Evolutionary conservation across 2,888 invertebrate species (phyloP).

Genomic region (Eudasyphora cyanicolor): DNA sequence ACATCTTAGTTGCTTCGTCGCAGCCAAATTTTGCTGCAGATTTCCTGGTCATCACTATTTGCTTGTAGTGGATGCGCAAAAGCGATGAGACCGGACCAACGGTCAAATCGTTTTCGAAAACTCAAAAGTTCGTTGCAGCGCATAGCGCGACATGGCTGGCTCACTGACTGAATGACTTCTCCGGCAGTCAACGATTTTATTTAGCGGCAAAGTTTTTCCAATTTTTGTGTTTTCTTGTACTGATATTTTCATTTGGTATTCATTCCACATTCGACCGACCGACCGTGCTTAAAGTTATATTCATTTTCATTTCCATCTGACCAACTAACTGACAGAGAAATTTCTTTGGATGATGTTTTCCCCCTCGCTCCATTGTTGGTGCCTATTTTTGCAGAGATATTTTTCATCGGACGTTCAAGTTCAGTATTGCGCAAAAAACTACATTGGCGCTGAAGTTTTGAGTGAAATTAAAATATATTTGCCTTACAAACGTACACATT

Average conservation of each 20-base stretch:
- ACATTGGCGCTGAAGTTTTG: not conserved
- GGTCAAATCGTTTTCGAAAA: not conserved
- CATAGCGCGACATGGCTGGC: not conserved
- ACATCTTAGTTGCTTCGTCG: too few species aligned
- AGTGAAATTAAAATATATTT: constrained; percentile 38
- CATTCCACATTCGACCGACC: constrained; percentile 15
- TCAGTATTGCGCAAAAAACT: not conserved
- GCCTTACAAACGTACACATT: not conserved
- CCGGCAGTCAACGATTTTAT: not conserved
- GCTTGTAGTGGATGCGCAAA: not conserved
- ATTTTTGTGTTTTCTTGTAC: not conserved
- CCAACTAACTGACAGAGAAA: constrained; percentile 55
- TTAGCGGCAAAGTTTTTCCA: not conserved
- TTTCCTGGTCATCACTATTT: not conserved
- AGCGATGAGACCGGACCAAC: not conserved
- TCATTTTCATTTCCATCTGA: constrained; percentile 42
- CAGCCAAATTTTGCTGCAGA: not conserved
- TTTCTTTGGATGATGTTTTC: constrained; percentile 31
- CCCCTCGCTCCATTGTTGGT: constrained; percentile 1
- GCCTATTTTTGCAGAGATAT: not conserved
- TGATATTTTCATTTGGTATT: constrained; percentile 48
- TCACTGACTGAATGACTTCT: not conserved
- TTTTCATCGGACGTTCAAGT: not conserved
- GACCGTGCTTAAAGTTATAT: not conserved
- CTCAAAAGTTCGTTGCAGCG: not conserved